phyloP scores from a whole-genome alignment of 2,113 vertebrate species.

The Illadopsis cleaveri region DNA sequence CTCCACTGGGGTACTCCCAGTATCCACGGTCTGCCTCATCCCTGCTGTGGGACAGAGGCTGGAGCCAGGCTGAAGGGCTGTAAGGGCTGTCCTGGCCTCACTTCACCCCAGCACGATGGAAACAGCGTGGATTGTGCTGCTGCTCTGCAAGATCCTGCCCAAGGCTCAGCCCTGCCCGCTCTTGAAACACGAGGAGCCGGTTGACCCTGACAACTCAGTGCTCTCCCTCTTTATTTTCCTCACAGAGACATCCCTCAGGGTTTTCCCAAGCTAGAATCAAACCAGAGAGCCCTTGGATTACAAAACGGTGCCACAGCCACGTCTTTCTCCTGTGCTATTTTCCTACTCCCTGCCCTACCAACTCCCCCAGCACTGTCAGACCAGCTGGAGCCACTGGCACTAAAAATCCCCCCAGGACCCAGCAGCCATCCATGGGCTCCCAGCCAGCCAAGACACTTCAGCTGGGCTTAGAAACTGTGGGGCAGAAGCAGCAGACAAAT shows the following conservation, averaged over 20 bases:
- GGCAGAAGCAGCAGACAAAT: neutral
- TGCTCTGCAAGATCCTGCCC: neutral
- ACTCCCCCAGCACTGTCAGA: neutral
- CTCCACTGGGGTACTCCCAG: neutral
- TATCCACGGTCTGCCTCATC: neutral
- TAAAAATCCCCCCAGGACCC: neutral
- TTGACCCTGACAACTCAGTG: neutral
- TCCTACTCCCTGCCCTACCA: neutral
- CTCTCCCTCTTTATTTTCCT: neutral
- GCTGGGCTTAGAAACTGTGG: neutral
- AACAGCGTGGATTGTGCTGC: neutral
- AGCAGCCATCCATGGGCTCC: neutral
- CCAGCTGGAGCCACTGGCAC: conserved; percentile 35
- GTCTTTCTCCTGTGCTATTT: neutral
- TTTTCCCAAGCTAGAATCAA: conserved; percentile 26
- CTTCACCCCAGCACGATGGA: neutral
- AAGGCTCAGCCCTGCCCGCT: neutral
- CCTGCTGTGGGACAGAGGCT: neutral
- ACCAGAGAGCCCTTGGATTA: neutral
- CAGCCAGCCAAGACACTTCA: neutral
- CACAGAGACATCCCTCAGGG: neutral
- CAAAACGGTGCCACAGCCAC: neutral
- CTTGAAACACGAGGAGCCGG: neutral
- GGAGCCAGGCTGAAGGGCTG: neutral
- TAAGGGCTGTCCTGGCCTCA: neutral